Conservation (phyloP, 2,888 invertebrate genomes). For the Sesamia inferens region DNA sequence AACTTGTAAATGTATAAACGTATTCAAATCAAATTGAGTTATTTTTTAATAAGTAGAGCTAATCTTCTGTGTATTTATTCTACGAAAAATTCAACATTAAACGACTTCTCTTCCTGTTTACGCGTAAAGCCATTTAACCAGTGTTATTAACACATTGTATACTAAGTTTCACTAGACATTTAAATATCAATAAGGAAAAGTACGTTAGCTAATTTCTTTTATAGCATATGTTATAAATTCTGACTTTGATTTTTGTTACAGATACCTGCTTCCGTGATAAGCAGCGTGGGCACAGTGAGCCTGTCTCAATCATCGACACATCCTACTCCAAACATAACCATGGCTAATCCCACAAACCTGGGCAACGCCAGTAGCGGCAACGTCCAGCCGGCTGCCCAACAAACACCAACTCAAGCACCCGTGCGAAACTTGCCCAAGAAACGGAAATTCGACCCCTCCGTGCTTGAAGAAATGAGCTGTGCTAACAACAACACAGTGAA, state of each 20-base stretch:
- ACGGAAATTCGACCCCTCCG: constrained; percentile 95
- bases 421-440: constrained; percentile 97
- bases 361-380: constrained; percentile 81
- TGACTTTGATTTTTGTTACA: constrained; percentile 68
- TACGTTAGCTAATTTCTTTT: not conserved
- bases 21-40: not conserved
- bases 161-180: constrained; percentile 21
- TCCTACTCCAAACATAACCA: constrained; percentile 81
- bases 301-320: constrained; percentile 84
- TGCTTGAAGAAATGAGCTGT: constrained; percentile 92
- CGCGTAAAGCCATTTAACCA: constrained; percentile 12
- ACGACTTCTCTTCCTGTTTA: constrained; percentile 35
- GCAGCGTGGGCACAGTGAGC: constrained; percentile 90
- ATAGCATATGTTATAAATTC: constrained; percentile 2
- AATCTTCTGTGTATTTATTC: not conserved
- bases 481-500: constrained; percentile 82
- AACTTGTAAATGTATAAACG: not conserved
- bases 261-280: constrained; percentile 91
- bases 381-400: constrained; percentile 76
- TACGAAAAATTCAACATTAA: not conserved
- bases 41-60: too few relatives aligned
- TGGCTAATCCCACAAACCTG: constrained; percentile 87
- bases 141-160: constrained; percentile 1
- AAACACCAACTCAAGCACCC: constrained; percentile 88
- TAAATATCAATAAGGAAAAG: constrained; percentile 52